Percentiles rank a stretch among this genome's conserved stretches.
Evolutionary conservation across 2,797 vertebrate genomes (phyloP).

Genomic region (Xiphophorus birchmanni): DNA sequence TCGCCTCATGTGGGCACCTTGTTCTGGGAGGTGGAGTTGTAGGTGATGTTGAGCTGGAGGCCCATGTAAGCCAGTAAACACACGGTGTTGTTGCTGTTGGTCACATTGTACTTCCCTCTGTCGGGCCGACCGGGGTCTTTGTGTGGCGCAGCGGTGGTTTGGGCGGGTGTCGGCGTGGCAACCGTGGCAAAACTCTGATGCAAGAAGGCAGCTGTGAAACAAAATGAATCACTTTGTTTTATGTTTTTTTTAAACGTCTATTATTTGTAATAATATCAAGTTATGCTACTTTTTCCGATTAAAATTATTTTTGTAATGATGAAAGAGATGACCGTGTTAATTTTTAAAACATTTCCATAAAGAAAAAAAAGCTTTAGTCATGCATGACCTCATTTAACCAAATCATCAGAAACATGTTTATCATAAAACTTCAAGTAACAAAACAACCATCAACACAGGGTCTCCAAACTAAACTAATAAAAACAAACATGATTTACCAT

Average conservation of each 20-base stretch:
- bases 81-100: slow-evolving; percentile 57
- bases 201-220: not conserved
- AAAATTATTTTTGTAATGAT: not conserved
- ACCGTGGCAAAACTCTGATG: slow-evolving; percentile 34
- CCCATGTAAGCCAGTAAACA: slow-evolving; percentile 83
- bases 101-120: slow-evolving; percentile 82
- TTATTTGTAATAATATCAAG: not conserved
- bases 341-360: not conserved
- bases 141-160: slow-evolving; percentile 62
- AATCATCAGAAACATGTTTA: not conserved
- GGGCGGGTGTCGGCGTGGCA: slow-evolving; percentile 59
- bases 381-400: not conserved
- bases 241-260: not conserved
- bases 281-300: not conserved
- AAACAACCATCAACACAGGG: not conserved
- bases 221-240: not conserved
- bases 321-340: not conserved
- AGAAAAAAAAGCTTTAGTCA: not conserved
- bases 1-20: slow-evolving; percentile 63
- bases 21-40: slow-evolving; percentile 64
- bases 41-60: slow-evolving; percentile 91
- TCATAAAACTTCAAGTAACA: not conserved
- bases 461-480: not conserved
- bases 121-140: slow-evolving; percentile 75
- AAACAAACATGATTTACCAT: not conserved